phyloP scores from a whole-genome alignment of 2,797 vertebrate genomes.

The Sebastolobus altivelis region DNA sequence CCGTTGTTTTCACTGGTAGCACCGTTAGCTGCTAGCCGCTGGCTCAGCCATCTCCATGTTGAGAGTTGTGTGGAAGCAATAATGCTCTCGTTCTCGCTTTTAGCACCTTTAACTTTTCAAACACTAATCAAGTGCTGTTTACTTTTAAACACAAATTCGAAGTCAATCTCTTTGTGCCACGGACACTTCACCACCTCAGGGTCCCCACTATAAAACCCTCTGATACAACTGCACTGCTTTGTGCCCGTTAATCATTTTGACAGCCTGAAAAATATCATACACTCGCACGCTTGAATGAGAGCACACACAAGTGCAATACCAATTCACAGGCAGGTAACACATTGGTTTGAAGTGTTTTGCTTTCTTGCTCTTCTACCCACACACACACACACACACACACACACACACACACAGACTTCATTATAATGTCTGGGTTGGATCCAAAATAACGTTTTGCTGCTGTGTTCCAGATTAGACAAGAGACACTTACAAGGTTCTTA shows the following conservation, averaged over 20 bases:
- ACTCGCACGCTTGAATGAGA: neutral
- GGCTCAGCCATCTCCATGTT: too few relatives aligned
- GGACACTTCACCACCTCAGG: constrained; percentile 41
- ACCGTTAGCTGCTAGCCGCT: too few relatives aligned
- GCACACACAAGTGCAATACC: neutral
- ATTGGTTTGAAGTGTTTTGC: neutral
- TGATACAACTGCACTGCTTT: constrained; percentile 11
- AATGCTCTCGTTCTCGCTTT: too few relatives aligned
- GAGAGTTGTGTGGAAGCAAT: too few relatives aligned
- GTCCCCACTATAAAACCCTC: constrained; percentile 2
- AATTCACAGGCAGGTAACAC: constrained; percentile 7
- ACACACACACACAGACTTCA: constrained; percentile 7
- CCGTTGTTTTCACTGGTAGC: too few relatives aligned
- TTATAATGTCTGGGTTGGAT: constrained; percentile 30
- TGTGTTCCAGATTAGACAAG: constrained; percentile 53
- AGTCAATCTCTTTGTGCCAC: constrained; percentile 13
- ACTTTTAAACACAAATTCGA: neutral
- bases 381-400: neutral
- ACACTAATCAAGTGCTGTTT: constrained; percentile 22
- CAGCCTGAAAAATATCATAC: constrained; percentile 32
- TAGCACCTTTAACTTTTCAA: neutral
- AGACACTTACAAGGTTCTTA: constrained; percentile 54
- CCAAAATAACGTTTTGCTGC: constrained; percentile 54
- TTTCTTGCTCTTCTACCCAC: neutral
- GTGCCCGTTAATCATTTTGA: constrained; percentile 47